Evolutionary conservation across 1,140 invertebrate species (phyloP), one percentile per base, ranked within the genome.

Genomic region (Cydia amplana): DNA sequence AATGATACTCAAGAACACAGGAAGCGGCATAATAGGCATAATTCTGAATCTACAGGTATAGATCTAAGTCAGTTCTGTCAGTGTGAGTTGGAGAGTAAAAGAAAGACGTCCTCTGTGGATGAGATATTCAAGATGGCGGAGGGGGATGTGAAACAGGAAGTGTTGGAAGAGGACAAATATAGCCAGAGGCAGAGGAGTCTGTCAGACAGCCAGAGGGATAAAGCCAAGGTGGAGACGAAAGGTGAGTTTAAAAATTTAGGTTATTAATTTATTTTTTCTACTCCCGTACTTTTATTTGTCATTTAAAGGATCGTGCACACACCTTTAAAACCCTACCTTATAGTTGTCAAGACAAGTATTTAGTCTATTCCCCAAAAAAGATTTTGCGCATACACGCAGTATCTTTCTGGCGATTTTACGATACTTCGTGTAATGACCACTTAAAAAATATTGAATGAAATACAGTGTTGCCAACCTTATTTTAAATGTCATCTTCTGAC

Each of bases 181-280:
- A 94, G 94, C 76, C 95, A 95, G 86, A 91, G 95, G 78, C 96
- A 96, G 85, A 91, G 96, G 80, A 96, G 95, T 78, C 91, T 96
- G 75, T 96, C 95, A 70, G 95, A 96, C 85, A 96, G 95, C 90
- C 94, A 94, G 74, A 82, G 93, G 79, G 92, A 93, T 79, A 93
- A 93, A 74, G 91, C 91, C 7, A 93, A 93, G 78, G 85, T 90
- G n/a, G 91, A 93, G 12, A 85, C 75, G 75, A 88, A 87, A 75
- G 90, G 90, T 91, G 25, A 85, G 80, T 77, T 55, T 18, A 2
- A 4, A 28, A 0, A 28, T 18, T 51, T 49, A 16, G 25, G 25
- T 25, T 25, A 25, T 1, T 25, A 25, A 25, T 25, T 25, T 25
- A 25, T 25, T 25, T 25, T n/a, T n/a, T n/a, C n/a, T n/a, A n/a